phyloP scores from a whole-genome alignment of 2,113 vertebrate species.

The Desmodus rotundus region DNA sequence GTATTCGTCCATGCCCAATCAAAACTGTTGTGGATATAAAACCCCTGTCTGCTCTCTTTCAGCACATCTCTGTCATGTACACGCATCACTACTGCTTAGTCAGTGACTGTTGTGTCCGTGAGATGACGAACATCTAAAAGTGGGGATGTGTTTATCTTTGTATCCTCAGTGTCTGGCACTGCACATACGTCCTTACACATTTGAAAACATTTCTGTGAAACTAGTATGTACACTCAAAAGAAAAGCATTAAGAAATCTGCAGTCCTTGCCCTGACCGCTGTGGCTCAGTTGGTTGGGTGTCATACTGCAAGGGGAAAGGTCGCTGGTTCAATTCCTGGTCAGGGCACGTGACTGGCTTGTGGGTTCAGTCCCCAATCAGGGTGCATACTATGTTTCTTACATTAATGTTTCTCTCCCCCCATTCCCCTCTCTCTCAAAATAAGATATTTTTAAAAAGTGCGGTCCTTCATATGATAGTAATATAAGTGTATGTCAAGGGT shows the following conservation, averaged over 20 bases:
- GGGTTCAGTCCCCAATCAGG: no score
- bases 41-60: neutral
- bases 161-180: neutral
- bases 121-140: neutral
- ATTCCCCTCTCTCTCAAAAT: no score
- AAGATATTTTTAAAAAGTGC: no score
- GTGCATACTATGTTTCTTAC: no score
- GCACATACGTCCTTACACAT: neutral
- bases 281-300: no score
- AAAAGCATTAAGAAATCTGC: neutral
- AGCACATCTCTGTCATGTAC: fast-evolving
- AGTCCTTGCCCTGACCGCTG: neutral
- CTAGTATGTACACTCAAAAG: neutral
- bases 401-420: no score
- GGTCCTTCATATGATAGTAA: neutral
- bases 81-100: neutral
- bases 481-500: neutral
- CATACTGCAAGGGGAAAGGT: no score
- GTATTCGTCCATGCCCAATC: neutral
- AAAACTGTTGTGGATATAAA: neutral
- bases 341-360: neutral
- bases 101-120: no score
- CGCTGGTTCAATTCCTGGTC: neutral
- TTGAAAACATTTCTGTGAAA: neutral
- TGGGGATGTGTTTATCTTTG: neutral